Evolutionary conservation across 2,888 invertebrate genomes (phyloP).

Genomic region (Onthophagus sagittarius): DNA sequence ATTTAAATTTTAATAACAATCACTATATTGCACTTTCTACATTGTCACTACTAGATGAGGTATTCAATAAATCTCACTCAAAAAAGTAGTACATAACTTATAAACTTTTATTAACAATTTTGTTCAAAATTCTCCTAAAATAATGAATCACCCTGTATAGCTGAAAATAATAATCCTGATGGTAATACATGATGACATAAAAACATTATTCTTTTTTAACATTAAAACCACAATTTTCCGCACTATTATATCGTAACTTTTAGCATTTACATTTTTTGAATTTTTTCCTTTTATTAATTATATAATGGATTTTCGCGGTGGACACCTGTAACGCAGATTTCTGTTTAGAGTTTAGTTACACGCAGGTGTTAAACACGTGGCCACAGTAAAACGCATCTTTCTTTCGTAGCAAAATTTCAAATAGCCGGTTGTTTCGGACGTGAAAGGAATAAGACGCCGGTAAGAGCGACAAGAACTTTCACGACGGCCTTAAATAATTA

Average conservation of each 20-base stretch:
- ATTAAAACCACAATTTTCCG: too few species aligned
- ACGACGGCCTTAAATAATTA: not conserved
- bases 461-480: not conserved
- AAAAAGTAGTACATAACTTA: too few species aligned
- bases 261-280: not conserved
- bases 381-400: slow-evolving; percentile 4
- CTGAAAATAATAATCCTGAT: too few species aligned
- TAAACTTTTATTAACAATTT: too few species aligned
- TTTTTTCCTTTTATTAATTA: not conserved
- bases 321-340: slow-evolving; percentile 35
- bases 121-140: too few species aligned
- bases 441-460: not conserved
- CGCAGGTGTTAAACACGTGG: slow-evolving; percentile 36
- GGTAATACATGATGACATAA: too few species aligned
- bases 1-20: too few species aligned
- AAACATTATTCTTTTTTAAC: too few species aligned
- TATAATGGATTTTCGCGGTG: slow-evolving; percentile 31
- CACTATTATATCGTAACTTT: not conserved
- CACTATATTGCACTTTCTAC: too few species aligned
- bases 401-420: not conserved
- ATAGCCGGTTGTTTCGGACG: not conserved
- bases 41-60: too few species aligned
- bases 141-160: too few species aligned
- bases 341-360: slow-evolving; percentile 36
- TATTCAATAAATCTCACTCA: too few species aligned